Percentiles rank a stretch among this genome's conserved stretches.
Conservation (phyloP, 2,113 vertebrate species). For the Eira barbara region DNA sequence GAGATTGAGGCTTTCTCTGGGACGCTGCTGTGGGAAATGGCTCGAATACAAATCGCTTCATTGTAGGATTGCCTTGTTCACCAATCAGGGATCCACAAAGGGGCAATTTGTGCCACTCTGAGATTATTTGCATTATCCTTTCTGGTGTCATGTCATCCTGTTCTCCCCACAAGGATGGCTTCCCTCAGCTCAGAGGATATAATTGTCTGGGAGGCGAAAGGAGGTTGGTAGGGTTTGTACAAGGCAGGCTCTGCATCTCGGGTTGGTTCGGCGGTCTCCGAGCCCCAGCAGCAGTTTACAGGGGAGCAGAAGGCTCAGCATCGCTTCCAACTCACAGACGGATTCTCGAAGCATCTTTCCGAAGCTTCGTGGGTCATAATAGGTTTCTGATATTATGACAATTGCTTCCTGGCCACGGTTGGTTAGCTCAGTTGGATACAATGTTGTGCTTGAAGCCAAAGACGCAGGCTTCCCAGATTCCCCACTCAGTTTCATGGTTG, state of each 20-base stretch:
- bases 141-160: not conserved
- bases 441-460: not conserved
- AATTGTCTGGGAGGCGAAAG: not conserved
- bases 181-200: not conserved
- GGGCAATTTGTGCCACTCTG: not conserved
- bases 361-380: not conserved
- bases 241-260: not conserved
- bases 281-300: not conserved
- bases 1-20: not conserved
- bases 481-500: not conserved
- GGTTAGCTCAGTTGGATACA: not conserved
- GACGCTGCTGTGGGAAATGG: not conserved
- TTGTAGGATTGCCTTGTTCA: not conserved
- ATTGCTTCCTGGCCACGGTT: slow-evolving; percentile 17
- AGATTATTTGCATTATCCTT: not conserved
- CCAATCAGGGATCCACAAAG: not conserved
- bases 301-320: not conserved
- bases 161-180: not conserved
- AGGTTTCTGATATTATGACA: slow-evolving; percentile 36
- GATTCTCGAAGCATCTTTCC: not conserved
- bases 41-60: not conserved
- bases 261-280: not conserved
- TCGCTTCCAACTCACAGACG: not conserved
- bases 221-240: not conserved
- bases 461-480: not conserved